These are phyloP conservation scores for Anoplopoma fimbria DNA, from an alignment of 2,113 vertebrate species.

Conservation along the genomic window DNA sequence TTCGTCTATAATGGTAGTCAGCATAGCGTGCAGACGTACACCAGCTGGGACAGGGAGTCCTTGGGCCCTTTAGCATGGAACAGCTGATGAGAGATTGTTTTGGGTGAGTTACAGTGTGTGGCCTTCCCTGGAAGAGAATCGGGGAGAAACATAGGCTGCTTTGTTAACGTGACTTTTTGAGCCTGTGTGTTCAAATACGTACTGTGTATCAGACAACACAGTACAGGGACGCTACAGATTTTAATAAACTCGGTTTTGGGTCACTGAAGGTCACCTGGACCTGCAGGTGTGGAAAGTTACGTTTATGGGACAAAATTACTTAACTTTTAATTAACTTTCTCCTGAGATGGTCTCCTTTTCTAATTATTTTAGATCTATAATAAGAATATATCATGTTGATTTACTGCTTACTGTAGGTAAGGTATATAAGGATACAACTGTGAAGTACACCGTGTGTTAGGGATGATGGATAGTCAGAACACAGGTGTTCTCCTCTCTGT, in stretches of 20 bases:
- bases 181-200: neutral
- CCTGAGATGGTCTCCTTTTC: neutral
- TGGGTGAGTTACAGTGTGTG: neutral
- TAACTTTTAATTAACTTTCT: no score
- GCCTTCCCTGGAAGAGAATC: neutral
- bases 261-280: neutral
- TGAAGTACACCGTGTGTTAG: slow-evolving; percentile 39
- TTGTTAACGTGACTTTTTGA: slow-evolving; percentile 45
- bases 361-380: neutral
- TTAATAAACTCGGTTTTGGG: neutral
- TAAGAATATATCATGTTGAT: slow-evolving; percentile 1
- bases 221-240: neutral
- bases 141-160: slow-evolving; percentile 38
- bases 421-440: slow-evolving; percentile 9
- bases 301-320: neutral
- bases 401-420: neutral
- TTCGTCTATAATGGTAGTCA: neutral
- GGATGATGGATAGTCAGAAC: slow-evolving; percentile 48
- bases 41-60: slow-evolving; percentile 4
- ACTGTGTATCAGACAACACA: neutral
- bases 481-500: slow-evolving; percentile 76
- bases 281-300: neutral
- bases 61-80: neutral
- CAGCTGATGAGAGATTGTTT: slow-evolving; percentile 25
- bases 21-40: neutral